A percentile compares a stretch with the other conserved stretches of the same genome.
phyloP scores from a whole-genome alignment of 2,888 invertebrate species.

The Amiota minor region DNA sequence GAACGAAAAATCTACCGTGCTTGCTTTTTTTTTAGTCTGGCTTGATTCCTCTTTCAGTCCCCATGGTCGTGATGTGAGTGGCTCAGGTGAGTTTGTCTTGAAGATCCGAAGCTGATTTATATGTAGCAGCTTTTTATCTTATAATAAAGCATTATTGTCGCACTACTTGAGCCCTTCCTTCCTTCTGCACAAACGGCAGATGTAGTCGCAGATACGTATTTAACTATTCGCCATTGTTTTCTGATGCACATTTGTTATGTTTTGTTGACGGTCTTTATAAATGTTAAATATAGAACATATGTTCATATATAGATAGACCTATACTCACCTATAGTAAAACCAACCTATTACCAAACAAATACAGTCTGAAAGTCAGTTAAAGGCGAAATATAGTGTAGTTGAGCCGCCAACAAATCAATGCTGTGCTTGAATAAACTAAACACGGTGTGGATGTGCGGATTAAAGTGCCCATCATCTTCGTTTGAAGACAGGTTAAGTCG shows the following conservation, averaged over 20 bases:
- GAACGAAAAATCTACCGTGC: neutral
- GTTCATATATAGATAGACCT: neutral
- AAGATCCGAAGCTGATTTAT: slow-evolving; percentile 20
- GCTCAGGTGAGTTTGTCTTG: neutral
- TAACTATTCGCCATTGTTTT: slow-evolving; percentile 29
- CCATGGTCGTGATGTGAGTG: too few species aligned
- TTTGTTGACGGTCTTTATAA: slow-evolving; percentile 14
- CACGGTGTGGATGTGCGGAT: too few species aligned
- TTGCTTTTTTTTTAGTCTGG: neutral
- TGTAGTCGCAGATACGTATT: slow-evolving; percentile 13
- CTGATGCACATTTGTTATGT: slow-evolving; percentile 25
- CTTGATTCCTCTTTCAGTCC: neutral
- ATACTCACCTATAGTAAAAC: neutral
- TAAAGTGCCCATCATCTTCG: too few species aligned
- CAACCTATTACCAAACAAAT: neutral
- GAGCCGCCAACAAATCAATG: too few species aligned
- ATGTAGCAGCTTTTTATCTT: slow-evolving; percentile 28
- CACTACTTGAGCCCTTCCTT: neutral
- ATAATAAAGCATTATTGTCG: slow-evolving; percentile 31
- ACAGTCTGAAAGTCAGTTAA: too few species aligned
- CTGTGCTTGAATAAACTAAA: too few species aligned
- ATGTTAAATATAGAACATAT: slow-evolving; percentile 16
- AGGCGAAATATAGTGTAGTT: too few species aligned
- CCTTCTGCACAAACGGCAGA: neutral
- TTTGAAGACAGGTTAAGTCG: too few species aligned